A percentile compares a stretch with the other conserved stretches of the same genome.
phyloP scores from a whole-genome alignment of 2,797 vertebrate genomes.

The Onychomys leucogaster region DNA sequence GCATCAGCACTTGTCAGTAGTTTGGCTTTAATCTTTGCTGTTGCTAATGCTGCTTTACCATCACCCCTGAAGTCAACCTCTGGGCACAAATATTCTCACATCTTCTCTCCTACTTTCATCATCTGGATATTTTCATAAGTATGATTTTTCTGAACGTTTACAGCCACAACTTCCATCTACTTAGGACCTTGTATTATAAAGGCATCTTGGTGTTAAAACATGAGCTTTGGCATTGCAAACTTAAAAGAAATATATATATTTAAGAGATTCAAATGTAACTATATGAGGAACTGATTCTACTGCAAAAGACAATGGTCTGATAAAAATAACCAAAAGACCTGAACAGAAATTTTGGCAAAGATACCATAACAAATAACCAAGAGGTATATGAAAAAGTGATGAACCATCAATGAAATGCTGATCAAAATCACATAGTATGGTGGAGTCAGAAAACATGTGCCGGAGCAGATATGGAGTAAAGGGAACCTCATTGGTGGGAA shows the following conservation, averaged over 20 bases:
- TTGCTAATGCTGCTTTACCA: background rate
- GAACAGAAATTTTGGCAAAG: background rate
- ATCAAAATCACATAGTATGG: background rate
- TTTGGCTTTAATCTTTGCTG: accelerated
- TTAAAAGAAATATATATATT: background rate
- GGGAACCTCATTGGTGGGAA: background rate
- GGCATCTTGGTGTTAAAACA: background rate
- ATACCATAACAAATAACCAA: background rate
- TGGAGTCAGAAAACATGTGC: background rate
- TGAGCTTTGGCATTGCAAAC: background rate
- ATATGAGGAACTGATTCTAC: background rate
- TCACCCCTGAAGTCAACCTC: background rate
- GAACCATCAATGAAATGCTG: background rate
- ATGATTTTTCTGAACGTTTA: background rate
- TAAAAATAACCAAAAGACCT: background rate
- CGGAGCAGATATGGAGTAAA: background rate
- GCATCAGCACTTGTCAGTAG: background rate
- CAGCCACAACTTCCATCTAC: background rate
- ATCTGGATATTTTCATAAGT: background rate
- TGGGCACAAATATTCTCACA: background rate
- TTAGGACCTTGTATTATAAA: background rate
- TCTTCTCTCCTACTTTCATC: background rate
- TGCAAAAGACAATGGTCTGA: background rate
- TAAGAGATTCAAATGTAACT: background rate
- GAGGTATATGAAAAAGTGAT: background rate